A percentile compares a stretch with the other conserved stretches of the same genome.
phyloP scores from a whole-genome alignment of 2,888 invertebrate species.

The Andrena praecox region DNA sequence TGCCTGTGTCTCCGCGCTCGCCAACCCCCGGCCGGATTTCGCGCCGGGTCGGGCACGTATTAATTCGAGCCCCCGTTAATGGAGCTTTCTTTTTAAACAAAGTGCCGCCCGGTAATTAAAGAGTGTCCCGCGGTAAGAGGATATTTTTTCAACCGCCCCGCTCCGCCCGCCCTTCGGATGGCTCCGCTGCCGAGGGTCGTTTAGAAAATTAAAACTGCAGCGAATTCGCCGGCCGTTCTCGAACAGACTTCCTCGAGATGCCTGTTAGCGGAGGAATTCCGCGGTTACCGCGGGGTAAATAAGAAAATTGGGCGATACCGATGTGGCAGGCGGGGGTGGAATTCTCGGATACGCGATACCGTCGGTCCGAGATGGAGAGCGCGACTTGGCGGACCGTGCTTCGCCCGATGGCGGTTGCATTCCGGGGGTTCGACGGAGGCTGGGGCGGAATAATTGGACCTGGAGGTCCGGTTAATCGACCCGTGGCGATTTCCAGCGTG shows the following conservation, averaged over 20 bases:
- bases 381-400: neutral
- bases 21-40: conserved; percentile 1
- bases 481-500: neutral
- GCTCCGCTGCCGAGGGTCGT: neutral
- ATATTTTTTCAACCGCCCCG: conserved; percentile 7
- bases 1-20: conserved; percentile 12
- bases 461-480: conserved; percentile 24
- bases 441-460: conserved; percentile 28
- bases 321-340: no score
- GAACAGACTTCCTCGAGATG: neutral
- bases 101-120: conserved; percentile 39
- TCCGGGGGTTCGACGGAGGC: conserved; percentile 34
- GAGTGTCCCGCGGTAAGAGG: conserved; percentile 24
- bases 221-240: neutral
- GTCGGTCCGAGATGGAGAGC: no score
- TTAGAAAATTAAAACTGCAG: conserved; percentile 15
- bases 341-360: no score
- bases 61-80: conserved; percentile 39
- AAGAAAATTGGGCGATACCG: no score
- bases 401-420: conserved; percentile 18
- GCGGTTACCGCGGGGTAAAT: no score
- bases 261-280: no score
- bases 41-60: neutral
- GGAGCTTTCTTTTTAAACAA: conserved; percentile 24
- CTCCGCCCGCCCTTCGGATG: no score